Conservation (phyloP, 2,113 vertebrate genomes). For the Synodontis membranacea region DNA sequence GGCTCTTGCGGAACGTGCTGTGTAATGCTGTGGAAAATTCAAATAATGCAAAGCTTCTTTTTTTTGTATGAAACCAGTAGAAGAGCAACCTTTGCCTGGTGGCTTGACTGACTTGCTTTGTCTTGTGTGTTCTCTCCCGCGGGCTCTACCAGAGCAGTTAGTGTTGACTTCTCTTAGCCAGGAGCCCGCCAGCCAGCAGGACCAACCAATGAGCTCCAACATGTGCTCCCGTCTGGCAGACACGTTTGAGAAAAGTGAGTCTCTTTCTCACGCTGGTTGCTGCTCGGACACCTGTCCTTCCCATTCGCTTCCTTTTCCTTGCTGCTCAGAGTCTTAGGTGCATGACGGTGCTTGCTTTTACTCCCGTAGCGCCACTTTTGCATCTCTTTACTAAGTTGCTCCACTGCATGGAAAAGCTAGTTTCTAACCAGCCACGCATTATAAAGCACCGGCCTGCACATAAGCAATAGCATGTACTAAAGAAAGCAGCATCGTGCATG, state of each 20-base stretch:
- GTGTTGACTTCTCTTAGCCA: conserved; percentile 80
- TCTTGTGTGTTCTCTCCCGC: conserved; percentile 71
- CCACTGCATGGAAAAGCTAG: conserved; percentile 32
- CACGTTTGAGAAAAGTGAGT: conserved; percentile 83
- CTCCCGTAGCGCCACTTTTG: background rate
- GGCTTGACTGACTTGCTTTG: conserved; percentile 53
- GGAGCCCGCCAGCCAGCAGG: conserved; percentile 70
- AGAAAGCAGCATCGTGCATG: background rate
- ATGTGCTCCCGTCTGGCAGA: conserved; percentile 73
- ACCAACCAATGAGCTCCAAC: conserved; percentile 69
- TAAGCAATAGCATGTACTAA: conserved; percentile 14
- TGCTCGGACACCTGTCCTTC: conserved; percentile 38
- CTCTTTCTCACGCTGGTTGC: conserved; percentile 62
- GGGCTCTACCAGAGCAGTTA: conserved; percentile 76
- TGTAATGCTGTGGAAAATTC: background rate
- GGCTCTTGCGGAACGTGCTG: background rate
- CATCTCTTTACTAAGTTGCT: conserved; percentile 4
- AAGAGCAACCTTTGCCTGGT: conserved; percentile 39
- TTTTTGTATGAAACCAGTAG: background rate
- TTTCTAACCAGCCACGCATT: background rate
- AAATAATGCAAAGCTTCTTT: background rate
- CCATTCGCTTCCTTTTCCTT: conserved; percentile 3
- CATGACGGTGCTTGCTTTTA: conserved; percentile 35
- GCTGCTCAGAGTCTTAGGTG: conserved; percentile 45
- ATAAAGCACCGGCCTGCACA: background rate